phyloP scores from a whole-genome alignment of 2,113 vertebrate genomes.

The Notothenia coriiceps region DNA sequence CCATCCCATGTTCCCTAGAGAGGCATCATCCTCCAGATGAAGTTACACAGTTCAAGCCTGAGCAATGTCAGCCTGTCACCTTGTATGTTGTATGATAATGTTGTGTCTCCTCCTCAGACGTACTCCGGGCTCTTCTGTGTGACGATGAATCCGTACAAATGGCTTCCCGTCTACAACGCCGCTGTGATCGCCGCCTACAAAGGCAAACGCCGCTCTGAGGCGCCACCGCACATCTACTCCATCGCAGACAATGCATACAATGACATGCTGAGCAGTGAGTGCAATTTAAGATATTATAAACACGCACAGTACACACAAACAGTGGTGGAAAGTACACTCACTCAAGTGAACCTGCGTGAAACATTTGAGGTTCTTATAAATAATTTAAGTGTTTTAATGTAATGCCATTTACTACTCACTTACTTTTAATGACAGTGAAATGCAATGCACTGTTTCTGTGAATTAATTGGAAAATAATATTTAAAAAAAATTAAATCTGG shows the following conservation, averaged over 20 bases:
- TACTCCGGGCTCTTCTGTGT: conserved; percentile 97
- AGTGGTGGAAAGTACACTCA: too few relatives aligned
- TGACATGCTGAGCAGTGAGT: conserved; percentile 94
- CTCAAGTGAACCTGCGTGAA: too few relatives aligned
- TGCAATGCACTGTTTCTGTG: too few relatives aligned
- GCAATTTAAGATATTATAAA: neutral
- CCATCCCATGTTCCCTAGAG: conserved; percentile 12
- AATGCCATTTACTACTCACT: too few relatives aligned
- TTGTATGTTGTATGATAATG: neutral
- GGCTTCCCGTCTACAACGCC: conserved; percentile 92
- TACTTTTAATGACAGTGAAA: too few relatives aligned
- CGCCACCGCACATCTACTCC: conserved; percentile 92
- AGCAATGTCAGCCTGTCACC: conserved; percentile 16
- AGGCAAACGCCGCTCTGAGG: conserved; percentile 91
- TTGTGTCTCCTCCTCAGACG: conserved; percentile 80
- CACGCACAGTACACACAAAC: neutral
- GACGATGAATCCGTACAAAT: conserved; percentile 96
- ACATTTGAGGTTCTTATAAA: too few relatives aligned
- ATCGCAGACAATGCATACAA: conserved; percentile 95
- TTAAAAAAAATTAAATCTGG: too few relatives aligned
- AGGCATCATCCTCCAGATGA: conserved; percentile 20
- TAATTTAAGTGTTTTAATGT: too few relatives aligned
- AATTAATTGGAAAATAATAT: too few relatives aligned
- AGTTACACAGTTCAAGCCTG: conserved; percentile 18
- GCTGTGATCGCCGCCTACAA: conserved; percentile 91